Evolutionary conservation across 1,140 invertebrate genomes (phyloP).

Genomic region (Drosophila albomicans): DNA sequence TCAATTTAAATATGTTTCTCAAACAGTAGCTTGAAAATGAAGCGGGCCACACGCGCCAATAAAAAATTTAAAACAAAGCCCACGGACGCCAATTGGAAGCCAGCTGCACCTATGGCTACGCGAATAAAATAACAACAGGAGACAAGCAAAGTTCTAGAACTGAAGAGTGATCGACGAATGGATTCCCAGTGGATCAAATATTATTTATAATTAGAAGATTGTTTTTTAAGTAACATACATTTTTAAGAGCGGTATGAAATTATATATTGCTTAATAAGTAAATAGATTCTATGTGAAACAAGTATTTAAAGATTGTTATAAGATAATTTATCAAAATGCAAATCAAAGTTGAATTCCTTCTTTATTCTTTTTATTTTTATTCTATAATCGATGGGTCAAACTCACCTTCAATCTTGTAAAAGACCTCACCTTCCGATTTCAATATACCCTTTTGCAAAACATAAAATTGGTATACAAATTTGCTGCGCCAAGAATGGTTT

Average conservation of each 20-base stretch:
- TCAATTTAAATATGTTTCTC: constrained; percentile 74
- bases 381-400: too few species aligned
- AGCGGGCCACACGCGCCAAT: constrained; percentile 40
- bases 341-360: too few species aligned
- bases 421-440: neutral
- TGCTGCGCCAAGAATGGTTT: constrained; percentile 57
- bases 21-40: constrained; percentile 14
- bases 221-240: too few species aligned
- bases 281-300: too few species aligned
- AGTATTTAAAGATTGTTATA: too few species aligned
- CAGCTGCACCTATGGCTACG: constrained; percentile 67
- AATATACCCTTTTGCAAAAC: neutral
- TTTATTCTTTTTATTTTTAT: too few species aligned
- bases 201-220: neutral
- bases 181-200: neutral
- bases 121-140: constrained; percentile 29
- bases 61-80: constrained; percentile 73
- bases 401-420: too few species aligned
- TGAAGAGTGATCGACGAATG: neutral
- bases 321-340: too few species aligned
- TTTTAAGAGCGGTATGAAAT: too few species aligned
- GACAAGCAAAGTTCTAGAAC: neutral
- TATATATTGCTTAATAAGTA: too few species aligned
- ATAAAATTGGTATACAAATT: constrained; percentile 35
- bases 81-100: constrained; percentile 27